A percentile compares a stretch with the other conserved stretches of the same genome.
Conservation (phyloP, 2,888 invertebrate genomes). For the Sylvicola cinctus region DNA sequence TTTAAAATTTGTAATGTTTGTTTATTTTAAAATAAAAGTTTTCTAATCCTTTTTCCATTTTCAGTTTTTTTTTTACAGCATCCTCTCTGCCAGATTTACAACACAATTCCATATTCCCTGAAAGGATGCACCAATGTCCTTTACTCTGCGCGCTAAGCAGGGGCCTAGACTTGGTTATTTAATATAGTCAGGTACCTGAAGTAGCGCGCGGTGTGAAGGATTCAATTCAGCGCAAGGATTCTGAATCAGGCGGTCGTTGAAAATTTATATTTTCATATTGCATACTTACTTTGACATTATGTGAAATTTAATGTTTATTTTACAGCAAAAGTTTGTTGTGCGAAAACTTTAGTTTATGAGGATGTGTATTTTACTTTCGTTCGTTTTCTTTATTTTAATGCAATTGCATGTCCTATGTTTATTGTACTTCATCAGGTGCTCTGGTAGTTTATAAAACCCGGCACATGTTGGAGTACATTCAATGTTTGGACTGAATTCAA, state of each 20-base stretch:
- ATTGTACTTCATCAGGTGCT: conserved; percentile 99
- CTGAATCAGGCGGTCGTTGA: background rate
- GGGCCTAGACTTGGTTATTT: conserved; percentile 55
- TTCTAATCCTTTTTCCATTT: too few relatives aligned
- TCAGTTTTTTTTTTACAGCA: too few relatives aligned
- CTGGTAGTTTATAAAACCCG: conserved; percentile 77
- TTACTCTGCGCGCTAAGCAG: conserved; percentile 72
- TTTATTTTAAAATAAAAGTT: too few relatives aligned
- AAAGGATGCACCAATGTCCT: conserved; percentile 12
- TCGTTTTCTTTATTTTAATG: conserved; percentile 1
- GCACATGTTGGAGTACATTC: conserved; percentile 98
- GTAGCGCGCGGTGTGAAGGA: conserved; percentile 78
- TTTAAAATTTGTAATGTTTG: too few relatives aligned
- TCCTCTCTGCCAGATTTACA: too few relatives aligned
- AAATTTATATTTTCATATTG: background rate
- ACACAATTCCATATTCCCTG: too few relatives aligned
- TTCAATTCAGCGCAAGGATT: conserved; percentile 3
- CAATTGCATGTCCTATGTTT: conserved; percentile 54
- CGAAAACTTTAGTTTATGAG: too few relatives aligned
- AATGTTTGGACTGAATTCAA: conserved; percentile 48
- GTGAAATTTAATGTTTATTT: too few relatives aligned
- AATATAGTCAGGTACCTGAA: conserved; percentile 92
- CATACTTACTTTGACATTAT: too few relatives aligned
- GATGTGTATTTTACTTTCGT: too few relatives aligned
- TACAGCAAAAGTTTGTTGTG: too few relatives aligned